phyloP scores from a whole-genome alignment of 2,113 vertebrate species.

The Paramisgurnus dabryanus region DNA sequence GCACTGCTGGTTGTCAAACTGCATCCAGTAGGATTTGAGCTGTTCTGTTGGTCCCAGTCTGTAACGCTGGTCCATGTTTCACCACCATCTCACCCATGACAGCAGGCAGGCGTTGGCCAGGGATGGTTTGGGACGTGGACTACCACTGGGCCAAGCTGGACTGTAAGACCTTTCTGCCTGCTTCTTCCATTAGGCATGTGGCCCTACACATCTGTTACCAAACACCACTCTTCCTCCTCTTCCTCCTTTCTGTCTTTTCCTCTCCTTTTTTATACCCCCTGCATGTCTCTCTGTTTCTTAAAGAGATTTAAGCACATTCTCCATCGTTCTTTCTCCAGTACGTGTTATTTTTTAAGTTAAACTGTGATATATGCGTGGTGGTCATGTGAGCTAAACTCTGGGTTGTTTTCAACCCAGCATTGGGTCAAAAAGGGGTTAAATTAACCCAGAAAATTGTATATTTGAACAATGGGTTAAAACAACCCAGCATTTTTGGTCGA shows the following conservation, averaged over 20 bases:
- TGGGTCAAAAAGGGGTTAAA: too few species aligned
- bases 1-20: not conserved
- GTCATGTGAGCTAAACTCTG: too few species aligned
- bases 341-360: too few species aligned
- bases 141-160: conserved; percentile 71
- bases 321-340: too few species aligned
- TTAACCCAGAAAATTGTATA: too few species aligned
- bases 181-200: conserved; percentile 65
- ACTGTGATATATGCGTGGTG: too few species aligned
- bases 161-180: conserved; percentile 65
- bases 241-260: conserved; percentile 28
- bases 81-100: conserved; percentile 77
- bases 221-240: conserved; percentile 23
- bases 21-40: not conserved
- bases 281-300: conserved; percentile 48
- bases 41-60: conserved; percentile 40
- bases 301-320: conserved; percentile 9
- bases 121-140: conserved; percentile 71
- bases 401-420: too few species aligned
- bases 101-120: conserved; percentile 72
- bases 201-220: conserved; percentile 48
- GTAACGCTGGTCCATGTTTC: conserved; percentile 47
- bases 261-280: conserved; percentile 43
- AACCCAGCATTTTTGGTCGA: too few species aligned
- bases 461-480: too few species aligned